phyloP scores from a whole-genome alignment of 2,113 vertebrate species.

The Hirundichthys speculiger region DNA sequence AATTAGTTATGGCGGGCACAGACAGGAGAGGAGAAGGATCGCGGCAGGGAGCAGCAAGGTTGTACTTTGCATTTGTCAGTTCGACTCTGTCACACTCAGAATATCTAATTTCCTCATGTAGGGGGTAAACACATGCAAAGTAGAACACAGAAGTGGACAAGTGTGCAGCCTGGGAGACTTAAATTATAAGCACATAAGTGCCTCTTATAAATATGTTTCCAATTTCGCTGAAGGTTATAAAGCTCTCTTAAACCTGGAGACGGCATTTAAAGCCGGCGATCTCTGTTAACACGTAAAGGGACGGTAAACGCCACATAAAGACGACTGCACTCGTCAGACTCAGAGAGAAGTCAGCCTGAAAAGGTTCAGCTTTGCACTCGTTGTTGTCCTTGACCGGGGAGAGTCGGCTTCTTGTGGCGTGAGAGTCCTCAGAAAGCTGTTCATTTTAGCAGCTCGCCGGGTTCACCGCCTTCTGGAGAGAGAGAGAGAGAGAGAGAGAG shows the following conservation, averaged over 20 bases:
- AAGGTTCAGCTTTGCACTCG: too few relatives aligned
- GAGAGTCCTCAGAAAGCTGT: too few relatives aligned
- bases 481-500: too few relatives aligned
- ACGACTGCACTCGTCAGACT: too few relatives aligned
- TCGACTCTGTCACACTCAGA: conserved; percentile 19
- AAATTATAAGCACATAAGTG: neutral
- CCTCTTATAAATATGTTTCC: conserved; percentile 5
- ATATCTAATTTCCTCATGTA: conserved; percentile 33
- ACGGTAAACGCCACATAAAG: too few relatives aligned
- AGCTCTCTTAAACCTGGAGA: conserved; percentile 7
- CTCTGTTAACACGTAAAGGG: too few relatives aligned
- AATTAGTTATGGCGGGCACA: conserved; percentile 52
- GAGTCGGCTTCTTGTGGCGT: too few relatives aligned
- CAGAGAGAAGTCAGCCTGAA: too few relatives aligned
- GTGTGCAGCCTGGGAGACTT: neutral
- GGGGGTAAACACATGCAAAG: conserved; percentile 13
- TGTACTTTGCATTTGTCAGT: conserved; percentile 64
- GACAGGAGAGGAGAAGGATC: conserved; percentile 49
- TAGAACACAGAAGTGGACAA: neutral
- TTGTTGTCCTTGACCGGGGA: too few relatives aligned
- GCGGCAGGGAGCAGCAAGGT: conserved; percentile 47
- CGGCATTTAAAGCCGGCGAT: neutral
- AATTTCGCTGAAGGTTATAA: neutral
- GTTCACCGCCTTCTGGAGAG: too few relatives aligned
- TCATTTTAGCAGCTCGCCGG: too few relatives aligned